A percentile compares a stretch with the other conserved stretches of the same genome.
phyloP scores from a whole-genome alignment of 1,140 invertebrate genomes.

The Contarinia nasturtii region DNA sequence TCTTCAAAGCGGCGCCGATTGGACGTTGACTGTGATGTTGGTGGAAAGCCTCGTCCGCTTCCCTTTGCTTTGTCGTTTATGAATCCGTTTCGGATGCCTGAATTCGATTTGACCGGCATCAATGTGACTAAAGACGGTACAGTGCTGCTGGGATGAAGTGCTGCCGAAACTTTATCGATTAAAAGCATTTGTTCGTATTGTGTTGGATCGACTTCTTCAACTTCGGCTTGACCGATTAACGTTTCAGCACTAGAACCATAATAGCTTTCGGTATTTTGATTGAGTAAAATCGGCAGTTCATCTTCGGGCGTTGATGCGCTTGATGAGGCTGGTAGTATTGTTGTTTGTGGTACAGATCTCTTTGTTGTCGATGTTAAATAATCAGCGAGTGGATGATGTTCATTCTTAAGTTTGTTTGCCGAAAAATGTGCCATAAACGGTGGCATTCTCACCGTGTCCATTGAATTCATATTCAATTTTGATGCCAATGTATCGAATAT shows the following conservation, averaged over 20 bases:
- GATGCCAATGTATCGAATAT: constrained; percentile 23
- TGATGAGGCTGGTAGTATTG: not conserved
- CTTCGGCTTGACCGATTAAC: constrained; percentile 20
- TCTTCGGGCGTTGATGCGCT: constrained; percentile 1
- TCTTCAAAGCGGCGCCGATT: too few relatives aligned
- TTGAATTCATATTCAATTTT: constrained; percentile 20
- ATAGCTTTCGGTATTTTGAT: not conserved
- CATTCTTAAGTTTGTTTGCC: constrained; percentile 17
- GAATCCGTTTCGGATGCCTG: constrained; percentile 12
- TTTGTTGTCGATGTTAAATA: constrained; percentile 5
- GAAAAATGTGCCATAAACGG: constrained; percentile 12
- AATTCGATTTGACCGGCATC: constrained; percentile 20
- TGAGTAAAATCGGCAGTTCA: not conserved
- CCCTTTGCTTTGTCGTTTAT: too few relatives aligned
- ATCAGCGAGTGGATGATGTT: not conserved
- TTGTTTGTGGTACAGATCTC: not conserved
- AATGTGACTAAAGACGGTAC: constrained; percentile 17
- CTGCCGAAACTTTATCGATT: constrained; percentile 8
- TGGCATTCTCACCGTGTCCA: constrained; percentile 15
- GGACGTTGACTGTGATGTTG: too few relatives aligned
- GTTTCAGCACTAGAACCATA: constrained; percentile 13
- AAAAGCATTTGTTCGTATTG: constrained; percentile 22
- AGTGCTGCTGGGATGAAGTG: constrained; percentile 11
- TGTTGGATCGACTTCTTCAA: constrained; percentile 20
- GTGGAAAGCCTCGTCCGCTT: too few relatives aligned